Evolutionary conservation across 2,113 vertebrate species (phyloP), one percentile per base, ranked within the genome.

Genomic region (Solea senegalensis): DNA sequence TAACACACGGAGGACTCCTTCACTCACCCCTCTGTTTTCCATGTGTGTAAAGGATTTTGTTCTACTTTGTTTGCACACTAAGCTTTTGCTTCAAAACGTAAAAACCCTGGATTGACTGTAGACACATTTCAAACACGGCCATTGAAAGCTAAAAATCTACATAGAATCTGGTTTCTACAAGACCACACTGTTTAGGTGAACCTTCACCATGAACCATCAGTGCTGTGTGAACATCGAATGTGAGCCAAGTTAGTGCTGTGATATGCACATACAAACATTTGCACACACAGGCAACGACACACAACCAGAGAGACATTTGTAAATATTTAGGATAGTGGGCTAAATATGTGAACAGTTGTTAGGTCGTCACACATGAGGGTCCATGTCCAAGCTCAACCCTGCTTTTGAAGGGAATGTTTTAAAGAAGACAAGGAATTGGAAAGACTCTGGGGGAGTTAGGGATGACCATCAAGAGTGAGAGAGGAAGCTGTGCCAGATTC

Each of bases 401-500:
- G 61, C 21, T 49, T 71, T 49, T 28, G 12, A 74, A 70, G 52
- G 21, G 63, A 60, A 48, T 63, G 55, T 52, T 78, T 75, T 14
- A 60, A 72, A 75, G 39, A 11, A 56, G 61, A 62, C 34, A 62
- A 16, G 48, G 68, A 87, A 61, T 69, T 76, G 49, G 66, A 55
- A 63, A 77, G 15, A 8, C 52, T 80, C 41, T 64, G 67, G 52
- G 69, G 76, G 78, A 76, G 72, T 84, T 45, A 72, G 53, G 69
- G 49, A 72, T 85, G 63, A 76, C 76, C 59, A 63, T 68, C 44
- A 56, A 65, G 55, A 28, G 39, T 65, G 64, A 73, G 48, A 77
- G 62, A 67, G 54, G 44, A 77, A 79, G 28, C 66, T 41, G 43
- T 81, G 78, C 76, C 81, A 89, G 62, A 83, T 78, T 90, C 86